Base-by-base conservation (phyloP, 2,113 vertebrate genomes). In the Menura novaehollandiae region DNA sequence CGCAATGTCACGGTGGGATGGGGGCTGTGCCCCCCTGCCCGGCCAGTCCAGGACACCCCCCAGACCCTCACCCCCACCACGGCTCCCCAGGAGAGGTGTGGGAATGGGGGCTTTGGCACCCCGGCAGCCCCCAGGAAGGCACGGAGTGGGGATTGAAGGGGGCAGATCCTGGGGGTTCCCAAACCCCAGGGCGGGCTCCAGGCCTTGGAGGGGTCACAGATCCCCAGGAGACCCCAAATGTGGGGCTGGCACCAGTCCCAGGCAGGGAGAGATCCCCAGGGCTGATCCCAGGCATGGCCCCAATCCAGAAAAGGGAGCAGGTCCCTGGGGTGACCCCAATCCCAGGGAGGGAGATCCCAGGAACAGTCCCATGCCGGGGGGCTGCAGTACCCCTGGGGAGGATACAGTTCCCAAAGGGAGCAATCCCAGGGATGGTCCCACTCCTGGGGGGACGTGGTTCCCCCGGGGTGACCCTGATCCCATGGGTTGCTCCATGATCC, bases 31-130 rank as follows among this genome's bases (percentile, higher is more conserved):
- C 41, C n/a, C 69, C 10, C 7, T 9, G 4, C 62, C 56, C 77
- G 30, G 49, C 77, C 41, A 39, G 10, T 22, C 28, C n/a, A 15
- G 83, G 74, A 33, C 37, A n/a, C 10, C 49, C 84, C 13, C 1
- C 15, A 62, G 51, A 47, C 0, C 21, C 13, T 46, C 3, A 1
- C 1, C n/a, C 20, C 24, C 74, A 27, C 2, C 26, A 28, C 0
- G 2, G 56, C 23, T 20, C 24, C 56, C 27, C 26, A 2, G 2
- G 28, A 37, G 67, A 10, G 26, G 13, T 0, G 19, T 4, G 63
- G 23, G 53, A n/a, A 17, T 0, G 24, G 56, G 52, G 75, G 58
- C 4, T 27, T 44, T 13, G 30, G 55, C 32, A 68, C 4, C 17
- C 26, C 1, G 0, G 56, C 15, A 91, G 28, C 53, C 13, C 80